phyloP scores from a whole-genome alignment of 2,113 vertebrate genomes.

The Apteryx owenii region DNA sequence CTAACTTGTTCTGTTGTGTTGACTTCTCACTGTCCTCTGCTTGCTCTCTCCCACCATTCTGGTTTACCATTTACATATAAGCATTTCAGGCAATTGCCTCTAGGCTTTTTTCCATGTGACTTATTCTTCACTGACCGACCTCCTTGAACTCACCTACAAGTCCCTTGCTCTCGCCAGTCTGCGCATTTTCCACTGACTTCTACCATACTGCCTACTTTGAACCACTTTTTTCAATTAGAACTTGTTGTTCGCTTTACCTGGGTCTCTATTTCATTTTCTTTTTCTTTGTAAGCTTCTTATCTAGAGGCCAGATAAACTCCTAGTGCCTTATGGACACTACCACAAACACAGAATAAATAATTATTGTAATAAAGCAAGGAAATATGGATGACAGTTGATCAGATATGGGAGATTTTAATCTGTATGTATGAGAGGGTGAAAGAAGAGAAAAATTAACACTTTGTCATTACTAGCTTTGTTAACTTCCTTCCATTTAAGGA shows the following conservation, averaged over 20 bases:
- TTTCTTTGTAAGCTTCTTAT: background rate
- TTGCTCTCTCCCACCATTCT: background rate
- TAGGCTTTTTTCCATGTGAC: background rate
- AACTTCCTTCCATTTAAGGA: background rate
- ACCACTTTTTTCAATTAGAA: background rate
- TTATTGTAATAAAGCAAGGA: background rate
- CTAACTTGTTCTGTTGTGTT: background rate
- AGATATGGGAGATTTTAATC: background rate
- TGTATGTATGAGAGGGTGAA: background rate
- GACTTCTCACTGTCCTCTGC: background rate
- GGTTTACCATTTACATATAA: background rate
- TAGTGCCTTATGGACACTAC: background rate
- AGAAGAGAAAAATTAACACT: background rate
- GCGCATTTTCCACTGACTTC: background rate
- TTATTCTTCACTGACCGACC: background rate
- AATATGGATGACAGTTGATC: background rate
- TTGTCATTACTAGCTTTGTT: background rate
- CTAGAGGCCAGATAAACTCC: background rate
- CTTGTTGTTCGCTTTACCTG: background rate
- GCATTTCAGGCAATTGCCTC: background rate
- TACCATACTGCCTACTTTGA: background rate
- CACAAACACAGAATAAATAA: background rate
- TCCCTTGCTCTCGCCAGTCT: background rate
- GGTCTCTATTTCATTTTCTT: background rate
- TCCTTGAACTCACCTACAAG: background rate